A percentile compares a stretch with the other conserved stretches of the same genome.
Conservation (phyloP, 1,140 invertebrate species). For the Neotoxoptera formosana region DNA sequence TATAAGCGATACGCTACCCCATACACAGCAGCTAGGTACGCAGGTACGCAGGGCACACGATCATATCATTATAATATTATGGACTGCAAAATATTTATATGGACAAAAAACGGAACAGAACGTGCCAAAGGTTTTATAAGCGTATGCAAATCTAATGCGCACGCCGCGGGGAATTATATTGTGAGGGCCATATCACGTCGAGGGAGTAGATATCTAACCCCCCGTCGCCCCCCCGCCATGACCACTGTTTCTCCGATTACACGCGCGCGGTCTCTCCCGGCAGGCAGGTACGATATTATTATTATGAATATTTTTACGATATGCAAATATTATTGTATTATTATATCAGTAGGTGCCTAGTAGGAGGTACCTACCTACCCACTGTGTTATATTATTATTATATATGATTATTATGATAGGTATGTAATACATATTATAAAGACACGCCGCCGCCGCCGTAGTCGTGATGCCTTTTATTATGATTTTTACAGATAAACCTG, state of each 20-base stretch:
- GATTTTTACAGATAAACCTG: not conserved
- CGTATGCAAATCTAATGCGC: conserved; percentile 36
- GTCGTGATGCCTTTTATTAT: not conserved
- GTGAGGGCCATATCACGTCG: not conserved
- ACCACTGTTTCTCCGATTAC: not conserved
- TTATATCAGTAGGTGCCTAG: too few relatives aligned
- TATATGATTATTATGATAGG: too few relatives aligned
- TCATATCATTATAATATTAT: conserved; percentile 26
- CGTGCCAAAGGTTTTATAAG: conserved; percentile 43
- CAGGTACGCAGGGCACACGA: conserved; percentile 2
- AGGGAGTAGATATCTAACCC: not conserved
- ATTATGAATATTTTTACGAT: too few relatives aligned
- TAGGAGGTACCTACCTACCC: too few relatives aligned
- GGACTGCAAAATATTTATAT: conserved; percentile 36
- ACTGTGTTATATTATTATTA: too few relatives aligned
- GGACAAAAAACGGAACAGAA: not conserved
- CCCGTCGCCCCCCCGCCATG: not conserved
- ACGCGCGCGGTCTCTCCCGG: not conserved
- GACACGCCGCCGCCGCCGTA: too few relatives aligned
- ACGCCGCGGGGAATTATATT: not conserved
- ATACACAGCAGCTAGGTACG: not conserved
- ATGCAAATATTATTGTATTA: too few relatives aligned
- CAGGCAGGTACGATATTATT: not conserved
- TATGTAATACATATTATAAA: too few relatives aligned
- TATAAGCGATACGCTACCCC: not conserved